phyloP scores from a whole-genome alignment of 2,797 vertebrate species.

The Chaenodraco wilsoni region DNA sequence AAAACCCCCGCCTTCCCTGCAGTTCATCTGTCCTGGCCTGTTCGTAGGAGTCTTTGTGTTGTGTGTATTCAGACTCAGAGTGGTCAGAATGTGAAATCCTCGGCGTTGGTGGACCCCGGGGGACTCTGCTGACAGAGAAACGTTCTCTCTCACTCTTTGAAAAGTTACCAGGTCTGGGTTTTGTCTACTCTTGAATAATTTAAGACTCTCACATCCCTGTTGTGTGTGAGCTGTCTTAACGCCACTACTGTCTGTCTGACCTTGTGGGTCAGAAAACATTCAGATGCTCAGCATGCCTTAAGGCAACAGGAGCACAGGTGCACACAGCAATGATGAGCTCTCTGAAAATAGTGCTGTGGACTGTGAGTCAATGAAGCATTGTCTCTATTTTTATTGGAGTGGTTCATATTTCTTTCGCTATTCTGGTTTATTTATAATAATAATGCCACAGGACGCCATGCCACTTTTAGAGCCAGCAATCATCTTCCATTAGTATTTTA shows the following conservation, averaged over 20 bases:
- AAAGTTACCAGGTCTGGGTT: conserved; percentile 62
- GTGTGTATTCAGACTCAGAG: conserved; percentile 18
- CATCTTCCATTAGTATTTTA: neutral
- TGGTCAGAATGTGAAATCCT: conserved; percentile 41
- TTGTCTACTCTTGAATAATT: conserved; percentile 74
- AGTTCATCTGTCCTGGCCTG: neutral
- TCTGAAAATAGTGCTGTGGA: conserved; percentile 33
- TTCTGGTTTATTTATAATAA: neutral
- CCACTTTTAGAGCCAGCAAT: neutral
- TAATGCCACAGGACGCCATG: neutral
- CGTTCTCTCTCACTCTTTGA: conserved; percentile 57
- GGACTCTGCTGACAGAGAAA: conserved; percentile 59
- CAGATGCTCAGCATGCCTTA: conserved; percentile 49
- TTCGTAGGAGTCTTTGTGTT: neutral
- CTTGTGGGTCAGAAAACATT: conserved; percentile 65
- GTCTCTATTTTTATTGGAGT: neutral
- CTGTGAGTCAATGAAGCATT: neutral
- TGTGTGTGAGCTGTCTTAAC: conserved; percentile 36
- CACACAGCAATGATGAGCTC: conserved; percentile 20
- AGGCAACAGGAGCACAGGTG: conserved; percentile 47
- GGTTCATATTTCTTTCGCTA: neutral
- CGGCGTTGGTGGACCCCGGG: conserved; percentile 22
- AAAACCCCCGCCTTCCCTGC: neutral
- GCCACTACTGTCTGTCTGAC: conserved; percentile 52
- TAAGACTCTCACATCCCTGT: conserved; percentile 46